These are phyloP conservation scores for Pempheris klunzingeri DNA, from an alignment of 2,797 vertebrate genomes.

Conservation along the genomic window DNA sequence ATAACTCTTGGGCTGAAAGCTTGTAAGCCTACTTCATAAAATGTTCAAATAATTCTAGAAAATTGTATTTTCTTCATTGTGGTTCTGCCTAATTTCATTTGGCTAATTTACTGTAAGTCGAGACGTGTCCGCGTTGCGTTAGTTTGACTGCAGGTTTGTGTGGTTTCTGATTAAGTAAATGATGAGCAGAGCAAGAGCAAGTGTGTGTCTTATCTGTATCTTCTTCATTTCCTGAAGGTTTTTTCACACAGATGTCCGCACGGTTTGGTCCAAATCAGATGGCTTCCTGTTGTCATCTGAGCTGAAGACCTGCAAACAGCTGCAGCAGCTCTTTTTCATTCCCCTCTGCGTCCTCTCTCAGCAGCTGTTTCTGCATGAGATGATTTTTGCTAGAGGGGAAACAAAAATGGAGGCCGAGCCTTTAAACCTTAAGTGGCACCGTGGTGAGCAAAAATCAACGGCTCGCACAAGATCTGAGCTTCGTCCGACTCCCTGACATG, in stretches of 20 bases:
- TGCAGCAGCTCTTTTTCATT: conserved; percentile 27
- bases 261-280: background rate
- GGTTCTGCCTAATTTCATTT: background rate
- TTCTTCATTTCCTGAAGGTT: too few species aligned
- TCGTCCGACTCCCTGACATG: background rate
- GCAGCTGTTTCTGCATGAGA: conserved; percentile 7
- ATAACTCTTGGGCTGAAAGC: background rate
- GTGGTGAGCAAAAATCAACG: conserved; percentile 25
- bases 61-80: background rate
- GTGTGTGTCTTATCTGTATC: background rate
- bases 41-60: background rate
- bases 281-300: conserved; percentile 10
- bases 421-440: conserved; percentile 18
- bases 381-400: conserved; percentile 2
- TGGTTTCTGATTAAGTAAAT: background rate
- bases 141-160: background rate
- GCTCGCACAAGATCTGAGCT: background rate
- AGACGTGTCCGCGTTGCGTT: background rate
- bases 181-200: background rate
- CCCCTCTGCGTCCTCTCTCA: conserved; percentile 19
- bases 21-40: background rate
- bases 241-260: conserved; percentile 3
- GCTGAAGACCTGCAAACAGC: conserved; percentile 29
- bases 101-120: background rate
- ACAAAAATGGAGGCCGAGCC: conserved; percentile 7